A percentile compares a stretch with the other conserved stretches of the same genome.
Conservation (phyloP, 2,797 vertebrate genomes). For the Coluber constrictor region DNA sequence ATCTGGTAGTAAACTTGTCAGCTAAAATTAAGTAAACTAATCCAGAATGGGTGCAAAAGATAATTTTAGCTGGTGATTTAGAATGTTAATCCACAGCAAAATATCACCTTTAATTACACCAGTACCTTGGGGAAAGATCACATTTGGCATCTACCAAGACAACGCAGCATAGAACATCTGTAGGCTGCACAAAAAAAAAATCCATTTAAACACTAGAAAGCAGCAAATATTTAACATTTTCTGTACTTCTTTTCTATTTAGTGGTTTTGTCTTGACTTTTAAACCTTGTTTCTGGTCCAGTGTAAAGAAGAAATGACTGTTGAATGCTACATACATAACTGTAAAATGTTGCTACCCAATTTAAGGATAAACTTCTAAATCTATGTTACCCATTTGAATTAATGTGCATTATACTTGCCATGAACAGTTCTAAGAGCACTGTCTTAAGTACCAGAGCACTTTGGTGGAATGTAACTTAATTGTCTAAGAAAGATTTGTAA, state of each 20-base stretch:
- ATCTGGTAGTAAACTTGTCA: neutral
- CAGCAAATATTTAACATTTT: neutral
- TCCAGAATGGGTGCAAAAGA: neutral
- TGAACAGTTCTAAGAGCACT: neutral
- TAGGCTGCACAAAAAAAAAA: neutral
- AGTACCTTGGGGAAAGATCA: neutral
- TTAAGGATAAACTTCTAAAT: neutral
- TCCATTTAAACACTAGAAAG: neutral
- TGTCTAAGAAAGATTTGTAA: slow-evolving; percentile 1
- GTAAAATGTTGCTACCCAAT: neutral
- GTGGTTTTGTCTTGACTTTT: neutral
- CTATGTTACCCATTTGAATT: neutral
- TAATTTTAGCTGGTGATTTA: neutral
- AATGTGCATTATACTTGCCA: neutral
- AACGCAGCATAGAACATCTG: neutral
- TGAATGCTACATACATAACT: neutral
- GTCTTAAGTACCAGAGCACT: neutral
- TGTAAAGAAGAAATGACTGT: neutral
- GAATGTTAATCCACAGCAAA: neutral
- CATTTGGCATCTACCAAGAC: neutral
- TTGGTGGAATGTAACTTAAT: neutral
- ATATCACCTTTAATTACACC: neutral
- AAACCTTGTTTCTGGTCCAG: neutral
- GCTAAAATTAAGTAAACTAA: neutral
- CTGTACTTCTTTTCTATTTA: neutral